These are phyloP conservation scores for Plectrocnemia conspersa DNA, from an alignment of 1,140 invertebrate species.

Conservation along the genomic window DNA sequence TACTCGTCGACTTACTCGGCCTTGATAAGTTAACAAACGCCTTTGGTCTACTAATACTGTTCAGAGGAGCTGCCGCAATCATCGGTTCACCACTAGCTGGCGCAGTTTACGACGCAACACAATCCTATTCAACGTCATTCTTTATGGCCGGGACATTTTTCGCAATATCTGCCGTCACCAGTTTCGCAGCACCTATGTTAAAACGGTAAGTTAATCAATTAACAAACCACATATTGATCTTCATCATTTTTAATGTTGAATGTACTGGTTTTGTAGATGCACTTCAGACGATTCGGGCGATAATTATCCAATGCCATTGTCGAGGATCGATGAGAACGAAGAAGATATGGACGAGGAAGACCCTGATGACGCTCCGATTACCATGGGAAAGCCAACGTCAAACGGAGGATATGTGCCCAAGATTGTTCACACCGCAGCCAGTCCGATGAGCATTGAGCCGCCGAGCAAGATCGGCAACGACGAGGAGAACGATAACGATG, in stretches of 20 bases:
- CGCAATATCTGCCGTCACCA: conserved; percentile 75
- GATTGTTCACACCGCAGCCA: conserved; percentile 52
- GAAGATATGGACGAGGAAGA: conserved; percentile 73
- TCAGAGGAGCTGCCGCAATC: conserved; percentile 88
- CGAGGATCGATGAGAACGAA: conserved; percentile 75
- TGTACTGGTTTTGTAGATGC: conserved; percentile 41
- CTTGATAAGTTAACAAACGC: conserved; percentile 94
- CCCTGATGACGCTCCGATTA: conserved; percentile 60
- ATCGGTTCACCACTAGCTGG: conserved; percentile 79
- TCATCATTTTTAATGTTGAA: neutral
- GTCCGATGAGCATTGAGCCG: conserved; percentile 48
- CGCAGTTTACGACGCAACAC: conserved; percentile 80
- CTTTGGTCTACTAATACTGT: conserved; percentile 91
- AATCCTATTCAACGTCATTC: conserved; percentile 84
- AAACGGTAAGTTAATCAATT: conserved; percentile 51
- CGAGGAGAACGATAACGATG: conserved; percentile 18
- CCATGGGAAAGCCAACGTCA: conserved; percentile 49
- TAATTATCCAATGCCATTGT: conserved; percentile 64
- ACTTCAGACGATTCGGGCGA: conserved; percentile 47
- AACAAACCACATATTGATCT: conserved; percentile 3
- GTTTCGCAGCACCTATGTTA: conserved; percentile 76
- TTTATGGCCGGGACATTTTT: conserved; percentile 89
- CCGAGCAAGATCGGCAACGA: conserved; percentile 39
- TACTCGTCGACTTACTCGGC: conserved; percentile 92
- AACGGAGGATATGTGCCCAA: conserved; percentile 39